These are phyloP conservation scores for Sebastes ruberrimus DNA, from an alignment of 2,797 vertebrate species.

Conservation along the genomic window DNA sequence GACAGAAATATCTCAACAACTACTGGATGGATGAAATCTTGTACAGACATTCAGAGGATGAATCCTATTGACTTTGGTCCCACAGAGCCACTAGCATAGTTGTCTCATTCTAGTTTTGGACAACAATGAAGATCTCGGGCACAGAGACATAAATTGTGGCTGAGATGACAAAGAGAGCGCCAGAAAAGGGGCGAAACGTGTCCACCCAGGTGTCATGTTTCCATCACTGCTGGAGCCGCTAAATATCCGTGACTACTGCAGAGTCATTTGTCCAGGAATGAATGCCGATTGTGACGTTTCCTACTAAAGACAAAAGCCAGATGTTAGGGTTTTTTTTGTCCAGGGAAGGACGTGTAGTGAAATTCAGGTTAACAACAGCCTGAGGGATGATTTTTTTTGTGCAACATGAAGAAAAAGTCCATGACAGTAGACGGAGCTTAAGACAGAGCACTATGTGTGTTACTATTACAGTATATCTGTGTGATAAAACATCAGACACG, in stretches of 20 bases:
- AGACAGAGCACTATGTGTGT: not conserved
- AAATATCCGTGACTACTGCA: too few relatives aligned
- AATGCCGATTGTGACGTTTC: not conserved
- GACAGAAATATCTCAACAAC: not conserved
- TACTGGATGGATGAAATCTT: not conserved
- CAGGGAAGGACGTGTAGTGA: not conserved
- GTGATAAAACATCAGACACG: slow-evolving; percentile 27
- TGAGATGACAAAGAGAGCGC: not conserved
- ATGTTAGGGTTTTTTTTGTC: not conserved
- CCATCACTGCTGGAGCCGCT: not conserved
- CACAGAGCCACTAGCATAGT: too few relatives aligned
- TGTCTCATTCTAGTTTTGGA: not conserved
- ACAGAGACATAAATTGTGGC: not conserved
- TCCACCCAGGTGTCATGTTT: not conserved
- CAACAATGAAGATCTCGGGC: not conserved
- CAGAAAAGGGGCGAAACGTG: not conserved
- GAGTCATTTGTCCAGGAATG: not conserved
- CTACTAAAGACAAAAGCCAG: not conserved
- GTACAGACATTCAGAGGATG: not conserved
- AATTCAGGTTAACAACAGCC: not conserved
- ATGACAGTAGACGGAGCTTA: not conserved
- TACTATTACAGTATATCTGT: slow-evolving; percentile 12
- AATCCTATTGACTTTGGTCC: not conserved
- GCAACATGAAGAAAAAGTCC: not conserved
- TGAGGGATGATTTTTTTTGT: not conserved